Percentiles rank a stretch among this genome's conserved stretches.
Evolutionary conservation across 2,888 invertebrate species (phyloP).

Genomic region (Germaria angustata): DNA sequence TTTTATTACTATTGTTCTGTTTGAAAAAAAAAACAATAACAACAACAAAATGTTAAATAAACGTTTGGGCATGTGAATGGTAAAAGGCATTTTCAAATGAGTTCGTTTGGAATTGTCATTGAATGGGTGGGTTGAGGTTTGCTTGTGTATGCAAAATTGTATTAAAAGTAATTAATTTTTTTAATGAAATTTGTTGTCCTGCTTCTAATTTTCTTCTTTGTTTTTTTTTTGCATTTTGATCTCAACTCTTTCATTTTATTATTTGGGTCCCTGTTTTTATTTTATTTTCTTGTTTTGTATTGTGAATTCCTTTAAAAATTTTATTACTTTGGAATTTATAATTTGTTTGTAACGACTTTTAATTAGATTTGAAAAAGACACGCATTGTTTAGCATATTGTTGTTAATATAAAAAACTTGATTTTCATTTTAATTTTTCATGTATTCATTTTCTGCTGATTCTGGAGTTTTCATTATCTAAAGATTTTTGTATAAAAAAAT

Average conservation of each 20-base stretch:
- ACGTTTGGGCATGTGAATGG: background rate
- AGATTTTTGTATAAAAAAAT: background rate
- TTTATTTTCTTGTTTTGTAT: slow-evolving; percentile 12
- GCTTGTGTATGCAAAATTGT: slow-evolving; percentile 1
- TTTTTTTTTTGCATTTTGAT: background rate
- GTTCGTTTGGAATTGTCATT: background rate
- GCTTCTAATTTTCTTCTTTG: slow-evolving; percentile 1
- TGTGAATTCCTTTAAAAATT: slow-evolving; percentile 37
- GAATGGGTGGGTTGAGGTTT: background rate
- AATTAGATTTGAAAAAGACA: slow-evolving; percentile 48
- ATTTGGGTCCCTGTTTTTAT: background rate
- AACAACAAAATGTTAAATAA: background rate
- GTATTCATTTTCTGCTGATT: background rate
- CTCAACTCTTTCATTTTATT: slow-evolving; percentile 44
- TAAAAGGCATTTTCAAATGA: background rate
- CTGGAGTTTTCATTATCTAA: background rate
- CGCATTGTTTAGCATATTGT: slow-evolving; percentile 50
- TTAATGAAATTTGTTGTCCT: slow-evolving; percentile 48
- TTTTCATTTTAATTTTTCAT: background rate
- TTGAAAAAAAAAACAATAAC: slow-evolving; percentile 17
- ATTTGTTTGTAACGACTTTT: slow-evolving; percentile 60
- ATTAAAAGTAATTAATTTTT: slow-evolving; percentile 57
- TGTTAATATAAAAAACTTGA: background rate
- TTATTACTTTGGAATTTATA: slow-evolving; percentile 61
- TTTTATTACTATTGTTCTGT: slow-evolving; percentile 47